phyloP scores from a whole-genome alignment of 30 jellyfish, hydroid and myxozoan genomes.

The Aurelia aurita region DNA sequence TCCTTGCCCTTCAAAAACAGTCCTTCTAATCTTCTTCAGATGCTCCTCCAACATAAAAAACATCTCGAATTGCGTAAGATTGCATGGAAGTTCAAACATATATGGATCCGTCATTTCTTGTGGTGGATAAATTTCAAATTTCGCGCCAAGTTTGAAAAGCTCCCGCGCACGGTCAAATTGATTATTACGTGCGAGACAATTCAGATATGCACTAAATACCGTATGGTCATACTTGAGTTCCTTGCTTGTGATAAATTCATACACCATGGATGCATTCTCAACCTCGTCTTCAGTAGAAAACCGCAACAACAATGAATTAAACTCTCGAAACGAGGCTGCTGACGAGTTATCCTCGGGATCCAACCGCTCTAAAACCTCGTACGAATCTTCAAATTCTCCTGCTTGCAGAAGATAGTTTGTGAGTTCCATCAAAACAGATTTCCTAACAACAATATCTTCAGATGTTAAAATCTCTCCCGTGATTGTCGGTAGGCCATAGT shows the following conservation, averaged over 20 bases:
- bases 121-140: conserved; percentile 42
- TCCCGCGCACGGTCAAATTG: conserved; percentile 39
- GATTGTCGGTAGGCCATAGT: conserved; percentile 48
- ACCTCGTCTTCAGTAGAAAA: conserved; percentile 16
- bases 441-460: conserved; percentile 27
- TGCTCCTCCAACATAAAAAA: conserved; percentile 68
- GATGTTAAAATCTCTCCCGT: not conserved
- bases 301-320: conserved; percentile 33
- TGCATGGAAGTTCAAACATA: conserved; percentile 28
- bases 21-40: conserved; percentile 20
- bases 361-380: conserved; percentile 33
- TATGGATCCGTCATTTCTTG: conserved; percentile 43
- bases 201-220: conserved; percentile 56
- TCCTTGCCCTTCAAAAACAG: conserved; percentile 13
- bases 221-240: not conserved
- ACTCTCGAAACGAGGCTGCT: not conserved
- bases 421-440: not conserved
- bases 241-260: conserved; percentile 29
- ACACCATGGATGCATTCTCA: conserved; percentile 47
- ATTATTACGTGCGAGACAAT: conserved; percentile 55
- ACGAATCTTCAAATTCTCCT: conserved; percentile 49
- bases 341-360: conserved; percentile 1
- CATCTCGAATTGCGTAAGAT: conserved; percentile 58
- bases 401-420: conserved; percentile 1
- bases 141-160: conserved; percentile 51